Conservation (phyloP, 2,797 vertebrate genomes). For the Falco columbarius region DNA sequence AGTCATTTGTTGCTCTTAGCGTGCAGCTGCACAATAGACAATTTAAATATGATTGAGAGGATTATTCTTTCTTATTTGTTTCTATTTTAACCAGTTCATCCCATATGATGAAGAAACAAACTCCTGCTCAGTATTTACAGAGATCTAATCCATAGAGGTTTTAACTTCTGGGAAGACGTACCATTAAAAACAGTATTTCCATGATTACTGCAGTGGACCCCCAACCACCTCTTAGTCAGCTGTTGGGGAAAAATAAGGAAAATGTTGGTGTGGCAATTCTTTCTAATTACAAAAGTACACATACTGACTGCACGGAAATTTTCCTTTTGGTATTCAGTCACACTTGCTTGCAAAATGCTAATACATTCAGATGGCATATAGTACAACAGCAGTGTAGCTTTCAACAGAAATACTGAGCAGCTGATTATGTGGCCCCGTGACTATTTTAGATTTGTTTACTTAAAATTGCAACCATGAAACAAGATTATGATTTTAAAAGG, state of each 20-base stretch:
- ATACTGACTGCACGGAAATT: background rate
- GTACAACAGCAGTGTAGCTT: background rate
- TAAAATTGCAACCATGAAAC: constrained; percentile 2
- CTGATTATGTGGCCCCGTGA: background rate
- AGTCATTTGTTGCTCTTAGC: background rate
- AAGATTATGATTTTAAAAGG: background rate
- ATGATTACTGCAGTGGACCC: background rate
- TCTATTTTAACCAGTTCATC: background rate
- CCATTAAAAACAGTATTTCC: background rate
- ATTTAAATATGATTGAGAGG: background rate
- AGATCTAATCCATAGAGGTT: background rate
- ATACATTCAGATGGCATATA: background rate
- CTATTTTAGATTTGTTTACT: background rate
- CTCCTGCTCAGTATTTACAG: background rate
- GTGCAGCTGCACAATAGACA: background rate
- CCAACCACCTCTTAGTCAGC: background rate
- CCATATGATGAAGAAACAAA: background rate
- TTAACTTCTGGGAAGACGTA: background rate
- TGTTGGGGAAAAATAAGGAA: background rate
- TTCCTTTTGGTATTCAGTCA: background rate
- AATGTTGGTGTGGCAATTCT: background rate
- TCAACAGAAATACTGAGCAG: background rate
- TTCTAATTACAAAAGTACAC: constrained; percentile 10
- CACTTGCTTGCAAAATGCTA: background rate
- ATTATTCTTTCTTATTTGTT: background rate